Percentiles rank a stretch among this genome's conserved stretches.
Evolutionary conservation across 2,113 vertebrate species (phyloP).

Genomic region (Rhinolophus ferrumequinum): DNA sequence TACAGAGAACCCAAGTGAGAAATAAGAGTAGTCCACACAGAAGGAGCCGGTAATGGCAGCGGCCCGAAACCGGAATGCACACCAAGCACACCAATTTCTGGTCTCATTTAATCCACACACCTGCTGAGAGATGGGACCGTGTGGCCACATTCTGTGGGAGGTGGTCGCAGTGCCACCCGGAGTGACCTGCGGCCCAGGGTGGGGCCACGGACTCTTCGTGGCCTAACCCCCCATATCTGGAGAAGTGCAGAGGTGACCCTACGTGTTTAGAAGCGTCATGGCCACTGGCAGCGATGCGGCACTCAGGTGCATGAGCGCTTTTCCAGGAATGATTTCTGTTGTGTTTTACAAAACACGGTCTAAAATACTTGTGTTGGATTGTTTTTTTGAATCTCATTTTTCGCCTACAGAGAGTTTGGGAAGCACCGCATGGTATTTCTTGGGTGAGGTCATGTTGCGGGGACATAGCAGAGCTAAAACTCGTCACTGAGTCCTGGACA

Average conservation of each 20-base stretch:
- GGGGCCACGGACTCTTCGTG: fast-evolving
- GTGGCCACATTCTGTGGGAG: fast-evolving
- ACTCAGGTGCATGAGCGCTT: neutral
- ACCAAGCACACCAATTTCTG: fast-evolving
- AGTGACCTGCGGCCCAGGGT: fast-evolving
- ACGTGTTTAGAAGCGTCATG: fast-evolving
- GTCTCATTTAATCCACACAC: neutral
- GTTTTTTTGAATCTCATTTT: neutral
- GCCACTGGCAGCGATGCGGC: fast-evolving
- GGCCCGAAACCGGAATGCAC: neutral
- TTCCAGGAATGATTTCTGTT: neutral
- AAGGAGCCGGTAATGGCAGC: fast-evolving
- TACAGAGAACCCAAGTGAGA: neutral
- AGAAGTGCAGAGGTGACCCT: fast-evolving
- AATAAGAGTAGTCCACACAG: neutral
- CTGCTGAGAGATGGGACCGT: neutral
- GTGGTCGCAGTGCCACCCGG: fast-evolving
- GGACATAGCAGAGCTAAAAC: neutral
- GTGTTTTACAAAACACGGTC: neutral
- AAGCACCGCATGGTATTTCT: fast-evolving
- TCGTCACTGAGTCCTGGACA: neutral
- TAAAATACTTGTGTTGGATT: neutral
- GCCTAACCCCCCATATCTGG: fast-evolving
- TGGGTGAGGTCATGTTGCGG: fast-evolving
- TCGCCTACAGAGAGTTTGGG: neutral